Evolutionary conservation across 2,888 invertebrate species (phyloP).

Genomic region (Empis stercorea): DNA sequence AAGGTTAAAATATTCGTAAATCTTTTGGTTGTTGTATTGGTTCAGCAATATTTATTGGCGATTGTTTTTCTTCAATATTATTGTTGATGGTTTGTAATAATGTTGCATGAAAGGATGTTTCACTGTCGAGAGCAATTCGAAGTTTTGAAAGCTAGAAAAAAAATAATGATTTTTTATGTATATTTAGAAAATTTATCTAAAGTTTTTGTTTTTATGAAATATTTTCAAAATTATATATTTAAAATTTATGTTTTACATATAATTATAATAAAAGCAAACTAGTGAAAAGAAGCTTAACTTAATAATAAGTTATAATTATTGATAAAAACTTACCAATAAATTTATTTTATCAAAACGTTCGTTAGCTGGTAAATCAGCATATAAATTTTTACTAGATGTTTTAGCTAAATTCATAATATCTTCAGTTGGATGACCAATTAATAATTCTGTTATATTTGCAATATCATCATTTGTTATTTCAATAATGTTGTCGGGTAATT

Average conservation of each 20-base stretch:
- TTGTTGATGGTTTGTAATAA: constrained; percentile 23
- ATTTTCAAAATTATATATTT: too few species aligned
- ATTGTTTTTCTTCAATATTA: constrained; percentile 33
- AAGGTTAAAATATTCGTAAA: too few species aligned
- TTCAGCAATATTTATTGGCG: constrained; percentile 10
- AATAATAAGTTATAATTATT: background rate
- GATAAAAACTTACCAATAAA: constrained; percentile 60
- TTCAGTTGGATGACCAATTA: constrained; percentile 38
- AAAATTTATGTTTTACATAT: too few species aligned
- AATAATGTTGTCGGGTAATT: constrained; percentile 22
- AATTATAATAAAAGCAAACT: too few species aligned
- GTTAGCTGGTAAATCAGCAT: constrained; percentile 51
- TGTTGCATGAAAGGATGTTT: constrained; percentile 45
- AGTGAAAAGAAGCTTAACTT: too few species aligned
- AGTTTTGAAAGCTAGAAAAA: constrained; percentile 65
- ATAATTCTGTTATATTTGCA: constrained; percentile 26
- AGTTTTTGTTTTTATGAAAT: too few species aligned
- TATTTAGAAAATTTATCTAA: too few species aligned
- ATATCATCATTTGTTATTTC: constrained; percentile 28
- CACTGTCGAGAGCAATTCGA: constrained; percentile 60
- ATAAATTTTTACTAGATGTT: constrained; percentile 73
- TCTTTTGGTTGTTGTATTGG: constrained; percentile 7
- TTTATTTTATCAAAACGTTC: constrained; percentile 69
- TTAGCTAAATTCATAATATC: constrained; percentile 80
- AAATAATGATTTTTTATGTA: too few species aligned